phyloP scores from a whole-genome alignment of 2,113 vertebrate species.

The Hymenochirus boettgeri region DNA sequence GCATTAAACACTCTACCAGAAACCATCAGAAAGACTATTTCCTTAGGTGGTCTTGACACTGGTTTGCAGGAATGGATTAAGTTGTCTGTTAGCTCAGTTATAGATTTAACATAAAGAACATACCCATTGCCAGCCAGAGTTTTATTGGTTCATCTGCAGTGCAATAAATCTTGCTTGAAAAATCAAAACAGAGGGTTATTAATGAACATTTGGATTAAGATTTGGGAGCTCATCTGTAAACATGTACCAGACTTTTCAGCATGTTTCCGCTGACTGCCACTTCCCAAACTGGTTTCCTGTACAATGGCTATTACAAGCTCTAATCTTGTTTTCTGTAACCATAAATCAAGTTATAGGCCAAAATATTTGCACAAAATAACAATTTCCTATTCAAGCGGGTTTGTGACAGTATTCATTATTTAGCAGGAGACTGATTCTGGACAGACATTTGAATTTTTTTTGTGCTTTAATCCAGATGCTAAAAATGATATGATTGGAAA shows the following conservation, averaged over 20 bases:
- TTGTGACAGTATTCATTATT: conserved; percentile 68
- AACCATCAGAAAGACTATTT: conserved; percentile 6
- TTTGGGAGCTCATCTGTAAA: conserved; percentile 26
- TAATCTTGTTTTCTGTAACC: conserved; percentile 60
- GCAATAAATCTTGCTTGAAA: neutral
- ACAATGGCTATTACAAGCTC: conserved; percentile 51
- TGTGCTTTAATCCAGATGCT: conserved; percentile 9
- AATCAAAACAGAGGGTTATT: conserved; percentile 7
- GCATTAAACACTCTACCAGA: conserved; percentile 7
- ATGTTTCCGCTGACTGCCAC: neutral
- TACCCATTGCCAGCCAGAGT: conserved; percentile 16
- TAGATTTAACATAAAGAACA: conserved; percentile 13
- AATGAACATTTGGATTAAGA: conserved; percentile 14
- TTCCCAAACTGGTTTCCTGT: conserved; percentile 47
- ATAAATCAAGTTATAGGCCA: conserved; percentile 73
- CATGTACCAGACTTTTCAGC: conserved; percentile 12
- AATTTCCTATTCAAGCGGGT: conserved; percentile 61
- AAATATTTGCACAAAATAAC: conserved; percentile 65
- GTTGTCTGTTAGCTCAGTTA: conserved; percentile 5
- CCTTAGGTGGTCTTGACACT: conserved; percentile 23
- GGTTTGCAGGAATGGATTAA: conserved; percentile 25
- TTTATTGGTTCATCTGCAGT: neutral
- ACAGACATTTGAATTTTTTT: conserved; percentile 50
- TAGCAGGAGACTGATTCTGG: conserved; percentile 67
- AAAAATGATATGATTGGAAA: conserved; percentile 10